Conservation (phyloP, 2,113 vertebrate genomes). For the Forbesichthys agassizii region DNA sequence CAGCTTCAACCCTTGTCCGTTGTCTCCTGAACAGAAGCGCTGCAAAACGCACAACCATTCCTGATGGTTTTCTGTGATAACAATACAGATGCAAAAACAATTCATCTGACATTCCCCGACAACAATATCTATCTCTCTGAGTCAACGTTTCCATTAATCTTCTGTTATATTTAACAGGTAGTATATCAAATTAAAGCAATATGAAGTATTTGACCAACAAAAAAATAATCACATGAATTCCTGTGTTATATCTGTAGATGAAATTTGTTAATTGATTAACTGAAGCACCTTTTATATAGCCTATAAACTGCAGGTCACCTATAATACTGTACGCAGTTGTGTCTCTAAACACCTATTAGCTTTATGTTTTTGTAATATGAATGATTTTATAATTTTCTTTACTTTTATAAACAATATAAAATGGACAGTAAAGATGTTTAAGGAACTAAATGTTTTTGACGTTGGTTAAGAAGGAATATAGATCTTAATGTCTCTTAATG, state of each 20-base stretch:
- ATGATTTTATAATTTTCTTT: no score
- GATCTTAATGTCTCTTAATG: no score
- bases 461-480: no score
- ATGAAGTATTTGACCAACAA: constrained; percentile 34
- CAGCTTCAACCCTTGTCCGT: constrained; percentile 1
- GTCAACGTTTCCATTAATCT: constrained; percentile 44
- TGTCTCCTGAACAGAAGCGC: neutral
- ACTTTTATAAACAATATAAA: no score
- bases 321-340: no score
- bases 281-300: neutral
- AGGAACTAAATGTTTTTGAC: no score
- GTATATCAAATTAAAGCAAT: constrained; percentile 33
- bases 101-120: neutral
- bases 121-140: constrained; percentile 24
- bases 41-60: constrained; percentile 1
- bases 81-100: neutral
- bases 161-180: constrained; percentile 14
- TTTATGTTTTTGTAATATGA: no score
- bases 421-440: no score
- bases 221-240: neutral
- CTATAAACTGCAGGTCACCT: neutral
- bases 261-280: neutral
- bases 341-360: no score
- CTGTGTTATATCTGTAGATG: neutral
- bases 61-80: neutral